These are phyloP conservation scores for Rhopalosiphum maidis DNA, from an alignment of 1,140 invertebrate species.

Conservation along the genomic window DNA sequence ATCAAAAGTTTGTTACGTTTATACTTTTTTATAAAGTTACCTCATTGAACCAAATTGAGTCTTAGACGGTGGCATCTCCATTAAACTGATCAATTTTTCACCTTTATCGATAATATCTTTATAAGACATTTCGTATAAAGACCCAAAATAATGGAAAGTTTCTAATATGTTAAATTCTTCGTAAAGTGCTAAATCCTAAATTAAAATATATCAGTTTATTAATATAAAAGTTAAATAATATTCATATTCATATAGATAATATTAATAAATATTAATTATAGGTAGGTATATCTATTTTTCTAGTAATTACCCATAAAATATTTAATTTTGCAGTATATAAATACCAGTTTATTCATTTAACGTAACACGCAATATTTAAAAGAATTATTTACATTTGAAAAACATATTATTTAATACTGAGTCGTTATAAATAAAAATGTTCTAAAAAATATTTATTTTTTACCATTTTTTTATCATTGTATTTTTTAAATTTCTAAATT, in stretches of 20 bases:
- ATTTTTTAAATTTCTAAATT: too few relatives aligned
- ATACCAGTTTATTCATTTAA: neutral
- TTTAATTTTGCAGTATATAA: neutral
- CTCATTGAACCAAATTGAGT: conserved; percentile 53
- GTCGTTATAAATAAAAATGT: too few relatives aligned
- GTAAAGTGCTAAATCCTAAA: conserved; percentile 59
- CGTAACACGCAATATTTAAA: neutral
- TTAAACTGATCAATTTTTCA: conserved; percentile 27
- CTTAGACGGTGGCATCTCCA: conserved; percentile 44
- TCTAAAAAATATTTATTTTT: too few relatives aligned
- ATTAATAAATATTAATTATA: neutral
- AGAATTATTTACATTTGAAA: neutral
- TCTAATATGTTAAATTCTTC: conserved; percentile 57
- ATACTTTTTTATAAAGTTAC: neutral
- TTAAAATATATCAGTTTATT: neutral
- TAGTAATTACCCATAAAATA: neutral
- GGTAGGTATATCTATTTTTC: neutral
- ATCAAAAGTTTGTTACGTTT: neutral
- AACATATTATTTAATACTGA: too few relatives aligned
- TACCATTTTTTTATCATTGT: too few relatives aligned
- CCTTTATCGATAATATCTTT: conserved; percentile 37
- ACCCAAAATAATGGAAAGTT: conserved; percentile 56
- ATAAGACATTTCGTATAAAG: conserved; percentile 54
- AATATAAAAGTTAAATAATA: neutral
- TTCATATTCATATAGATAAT: neutral